These are phyloP conservation scores for Eristalis tenax DNA, from an alignment of 2,888 invertebrate species.

Conservation along the genomic window DNA sequence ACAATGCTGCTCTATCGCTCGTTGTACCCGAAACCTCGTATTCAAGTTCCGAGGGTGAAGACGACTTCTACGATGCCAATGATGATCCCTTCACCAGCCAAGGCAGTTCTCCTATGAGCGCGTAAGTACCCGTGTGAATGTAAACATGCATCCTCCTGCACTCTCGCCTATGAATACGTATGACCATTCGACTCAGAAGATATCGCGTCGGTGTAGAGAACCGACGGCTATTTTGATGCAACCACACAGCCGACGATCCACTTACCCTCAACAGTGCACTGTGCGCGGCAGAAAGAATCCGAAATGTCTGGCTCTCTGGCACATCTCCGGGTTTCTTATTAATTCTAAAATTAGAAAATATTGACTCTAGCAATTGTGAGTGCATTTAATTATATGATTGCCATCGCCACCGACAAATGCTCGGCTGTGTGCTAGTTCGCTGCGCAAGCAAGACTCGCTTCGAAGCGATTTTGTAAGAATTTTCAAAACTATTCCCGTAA, in stretches of 20 bases:
- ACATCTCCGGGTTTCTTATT: conserved; percentile 24
- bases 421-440: conserved; percentile 38
- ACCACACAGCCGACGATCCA: conserved; percentile 26
- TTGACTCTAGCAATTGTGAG: conserved; percentile 24
- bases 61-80: conserved; percentile 96
- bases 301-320: conserved; percentile 21
- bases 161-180: neutral
- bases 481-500: neutral
- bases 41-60: conserved; percentile 98
- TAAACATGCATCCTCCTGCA: neutral
- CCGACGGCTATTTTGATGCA: conserved; percentile 43
- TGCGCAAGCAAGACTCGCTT: neutral
- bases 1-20: conserved; percentile 78
- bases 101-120: conserved; percentile 79
- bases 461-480: neutral
- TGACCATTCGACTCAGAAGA: conserved; percentile 10
- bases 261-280: conserved; percentile 41
- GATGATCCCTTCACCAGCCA: conserved; percentile 85
- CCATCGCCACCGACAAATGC: conserved; percentile 9
- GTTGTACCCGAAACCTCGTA: conserved; percentile 95
- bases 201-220: conserved; percentile 27
- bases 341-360: conserved; percentile 57
- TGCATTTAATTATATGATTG: conserved; percentile 14
- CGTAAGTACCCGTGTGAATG: conserved; percentile 77
- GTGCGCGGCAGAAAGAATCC: conserved; percentile 14